Percentiles rank a stretch among this genome's conserved stretches.
Evolutionary conservation across 2,888 invertebrate species (phyloP).

Genomic region (Vanessa cardui): DNA sequence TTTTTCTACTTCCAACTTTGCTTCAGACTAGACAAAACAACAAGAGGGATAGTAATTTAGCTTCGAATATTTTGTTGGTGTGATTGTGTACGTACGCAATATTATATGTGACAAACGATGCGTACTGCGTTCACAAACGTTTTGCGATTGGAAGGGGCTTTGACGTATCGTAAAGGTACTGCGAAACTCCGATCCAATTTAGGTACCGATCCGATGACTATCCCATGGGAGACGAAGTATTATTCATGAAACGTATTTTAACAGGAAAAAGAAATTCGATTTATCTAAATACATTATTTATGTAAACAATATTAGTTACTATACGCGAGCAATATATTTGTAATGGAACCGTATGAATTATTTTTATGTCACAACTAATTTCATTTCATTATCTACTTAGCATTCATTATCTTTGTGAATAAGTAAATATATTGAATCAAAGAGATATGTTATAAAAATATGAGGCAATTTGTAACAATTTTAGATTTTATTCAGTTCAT

Average conservation of each 20-base stretch:
- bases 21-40: slow-evolving; percentile 21
- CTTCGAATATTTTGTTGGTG: slow-evolving; percentile 16
- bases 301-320: slow-evolving; percentile 19
- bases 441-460: neutral
- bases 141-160: slow-evolving; percentile 33
- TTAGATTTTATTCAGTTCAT: neutral
- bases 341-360: neutral
- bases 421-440: neutral
- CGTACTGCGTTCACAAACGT: slow-evolving; percentile 37
- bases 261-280: slow-evolving; percentile 34
- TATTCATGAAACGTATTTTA: slow-evolving; percentile 62
- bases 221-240: slow-evolving; percentile 66
- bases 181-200: slow-evolving; percentile 60
- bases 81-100: slow-evolving; percentile 13
- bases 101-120: slow-evolving; percentile 24
- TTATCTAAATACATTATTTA: slow-evolving; percentile 35
- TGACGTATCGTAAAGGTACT: slow-evolving; percentile 42
- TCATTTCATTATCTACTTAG: neutral
- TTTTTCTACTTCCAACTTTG: slow-evolving; percentile 23
- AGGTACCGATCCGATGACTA: slow-evolving; percentile 61
- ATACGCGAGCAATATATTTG: neutral
- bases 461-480: neutral
- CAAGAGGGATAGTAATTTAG: slow-evolving; percentile 22
- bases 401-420: neutral
- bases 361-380: neutral